Base-by-base conservation (phyloP, 1,140 invertebrate species). In the Temnothorax longispinosus region DNA sequence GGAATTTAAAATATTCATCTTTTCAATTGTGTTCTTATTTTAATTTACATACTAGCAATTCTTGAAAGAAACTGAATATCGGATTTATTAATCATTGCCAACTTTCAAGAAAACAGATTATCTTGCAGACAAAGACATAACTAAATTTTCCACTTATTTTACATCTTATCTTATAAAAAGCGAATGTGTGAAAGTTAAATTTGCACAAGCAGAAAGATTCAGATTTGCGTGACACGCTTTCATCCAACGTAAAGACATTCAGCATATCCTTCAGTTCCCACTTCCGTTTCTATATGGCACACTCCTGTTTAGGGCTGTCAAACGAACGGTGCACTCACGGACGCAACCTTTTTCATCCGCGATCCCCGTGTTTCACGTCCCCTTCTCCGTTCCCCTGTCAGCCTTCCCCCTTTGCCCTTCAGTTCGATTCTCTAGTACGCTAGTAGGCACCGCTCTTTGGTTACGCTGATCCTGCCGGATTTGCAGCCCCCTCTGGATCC, bases 401-500 rank as follows among this genome's bases (percentile, higher is more conserved):
- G 5, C 1, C 84, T 89, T 87, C 44, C 27, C 65, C 82, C 44
- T 80, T 21, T 35, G 21, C 47, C 72, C 38, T 44, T 74, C 54
- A 71, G 41, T 8, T 69, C 58, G 69, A 47, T 32, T 27, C 27
- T 65, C 18, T 27, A n/a, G 50, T 72, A 47, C 74, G 67, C 58
- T 21, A 50, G 80, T 84, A 84, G 80, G 69, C 32, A 72, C 38
- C 41, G 77, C 60, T 88, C 80, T 85, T 89, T 58, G 85, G 85
- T 65, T 62, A 87, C 74, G 75, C 69, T 88, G 89, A 90, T 90
- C 86, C 89, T 50, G 80, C 10, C 80, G 86, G 88, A 90, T 90
- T 90, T 85, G 88, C 89, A 47, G 76, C 32, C 65, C 76, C 85
- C 64, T 27, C 71, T 81, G 80, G 72, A 77, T 88, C 88, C 85